A percentile compares a stretch with the other conserved stretches of the same genome.
These are phyloP conservation scores for Lacanobia oleracea DNA, from an alignment of 2,888 invertebrate genomes.

Conservation along the genomic window DNA sequence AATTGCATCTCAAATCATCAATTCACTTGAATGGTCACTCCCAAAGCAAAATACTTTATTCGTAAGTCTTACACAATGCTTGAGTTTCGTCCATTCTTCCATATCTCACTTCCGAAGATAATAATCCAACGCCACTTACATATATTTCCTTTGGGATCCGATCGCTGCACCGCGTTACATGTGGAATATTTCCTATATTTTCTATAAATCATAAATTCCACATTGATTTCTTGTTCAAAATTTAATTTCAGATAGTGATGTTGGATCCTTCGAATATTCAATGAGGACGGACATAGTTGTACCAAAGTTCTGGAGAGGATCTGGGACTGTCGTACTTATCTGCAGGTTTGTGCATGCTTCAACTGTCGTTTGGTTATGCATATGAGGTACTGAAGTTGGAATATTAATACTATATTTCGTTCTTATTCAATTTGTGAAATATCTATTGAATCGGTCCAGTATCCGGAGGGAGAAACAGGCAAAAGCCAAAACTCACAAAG, in stretches of 20 bases:
- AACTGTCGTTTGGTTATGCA: not conserved
- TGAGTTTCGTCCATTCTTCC: constrained; percentile 31
- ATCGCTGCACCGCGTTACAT: constrained; percentile 46
- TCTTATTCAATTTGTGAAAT: too few species aligned
- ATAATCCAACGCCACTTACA: constrained; percentile 62
- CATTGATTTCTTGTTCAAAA: constrained; percentile 45
- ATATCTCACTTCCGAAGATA: constrained; percentile 60
- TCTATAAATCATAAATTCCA: constrained; percentile 44
- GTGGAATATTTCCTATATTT: constrained; percentile 45
- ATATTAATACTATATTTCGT: not conserved
- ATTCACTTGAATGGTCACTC: not conserved
- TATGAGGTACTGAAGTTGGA: not conserved
- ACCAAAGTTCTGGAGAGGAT: constrained; percentile 18
- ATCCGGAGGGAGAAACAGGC: too few species aligned
- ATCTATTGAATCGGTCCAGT: too few species aligned
- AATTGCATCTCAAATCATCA: not conserved
- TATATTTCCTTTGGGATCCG: constrained; percentile 63
- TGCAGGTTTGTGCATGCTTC: constrained; percentile 8
- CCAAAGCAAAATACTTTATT: constrained; percentile 15
- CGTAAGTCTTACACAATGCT: constrained; percentile 53
- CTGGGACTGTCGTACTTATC: not conserved
- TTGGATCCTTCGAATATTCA: not conserved
- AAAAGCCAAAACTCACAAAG: too few species aligned
- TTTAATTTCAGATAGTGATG: constrained; percentile 18
- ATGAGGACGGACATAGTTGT: constrained; percentile 28